Evolutionary conservation across 2,797 vertebrate species (phyloP), one percentile per base, ranked within the genome.

Genomic region (Gila robusta): DNA sequence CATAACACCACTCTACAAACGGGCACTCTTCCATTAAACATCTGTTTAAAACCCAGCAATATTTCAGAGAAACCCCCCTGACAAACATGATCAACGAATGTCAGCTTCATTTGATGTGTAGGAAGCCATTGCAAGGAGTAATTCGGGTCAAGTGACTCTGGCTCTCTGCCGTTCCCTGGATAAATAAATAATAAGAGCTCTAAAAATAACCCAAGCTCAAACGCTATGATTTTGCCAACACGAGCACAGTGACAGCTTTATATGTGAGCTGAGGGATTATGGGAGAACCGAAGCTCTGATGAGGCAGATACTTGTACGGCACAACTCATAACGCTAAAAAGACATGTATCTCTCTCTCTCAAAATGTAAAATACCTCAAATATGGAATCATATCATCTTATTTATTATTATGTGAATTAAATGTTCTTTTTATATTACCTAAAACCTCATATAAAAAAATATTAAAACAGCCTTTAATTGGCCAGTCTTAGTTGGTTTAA

Each of bases 151-250:
- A 84, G 66, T 85, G 88, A 78, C 71, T 90, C 67, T 88, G 83
- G 87, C 84, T 89, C 64, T n/a, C 83, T 54, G 87, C 71, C 87
- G 56, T 67, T 9, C 66, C 69, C 17, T 87, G 72, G 77, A 47
- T 88, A 88, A 90, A 90, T 88, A 88, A 89, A 87, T 79, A 70
- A 89, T 82, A 66, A 78, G 83, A 66, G 54, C 8, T 82, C 83
- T 85, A 71, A 88, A 91, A 88, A 88, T 91, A 89, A 87, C 77
- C 70, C n/a, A 54, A 70, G 85, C 82, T 73, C 86, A 77, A 84
- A 81, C 28, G 49, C 7, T 32, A 73, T 44, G 44, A 70, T 76
- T 44, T 72, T 66, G 54, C 82, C 85, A 85, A 74, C 80, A n/a
- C 47, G 77, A 83, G 76, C 81, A 82, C 62, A 59, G 49, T 79